Base-by-base conservation (phyloP, 2,797 vertebrate genomes). In the Luscinia megarhynchos region DNA sequence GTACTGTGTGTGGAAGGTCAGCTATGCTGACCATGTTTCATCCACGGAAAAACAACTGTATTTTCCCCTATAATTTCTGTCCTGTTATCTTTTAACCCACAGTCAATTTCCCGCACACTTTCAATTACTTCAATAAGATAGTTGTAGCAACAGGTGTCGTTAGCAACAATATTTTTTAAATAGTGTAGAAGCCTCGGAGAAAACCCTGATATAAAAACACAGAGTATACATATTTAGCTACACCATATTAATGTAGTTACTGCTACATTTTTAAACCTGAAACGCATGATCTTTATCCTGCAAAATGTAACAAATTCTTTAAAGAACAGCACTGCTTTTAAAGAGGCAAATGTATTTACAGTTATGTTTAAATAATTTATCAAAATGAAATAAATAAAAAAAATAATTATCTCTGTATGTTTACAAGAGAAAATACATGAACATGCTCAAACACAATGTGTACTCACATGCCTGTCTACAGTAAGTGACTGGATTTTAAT, bases 1-100 rank as follows among this genome's bases (percentile, higher is more conserved):
- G 6, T n/a, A 4, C 23, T 29, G 34, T 15, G 26, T 48, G 36
- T 78, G 59, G 12, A 43, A 79, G 3, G 8, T 29, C 0, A 1
- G 15, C 36, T 45, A 2, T 51, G 38, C 22, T 50, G 22, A 17
- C 9, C 8, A 11, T 0, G 0, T 8, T 29, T 43, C 36, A 21
- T 38, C 11, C 13, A 29, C 3, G 27, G 27, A 64, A 43, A 4
- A 38, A 23, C 7, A 66, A 17, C 7, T 24, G 4, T 16, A 5
- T 73, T 58, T 64, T 36, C 16, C 38, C 11, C 45, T 51, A 3
- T 8, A 51, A n/a, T 24, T 64, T 73, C 38, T 58, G 15, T 24
- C 26, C 34, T 24, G 1, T 34, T 46, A 8, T 16, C 15, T 63
- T 64, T 57, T 64, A 36, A 51, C 1, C 15, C 22, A 23, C 7